Percentiles rank a stretch among this genome's conserved stretches.
phyloP scores from a whole-genome alignment of 2,113 vertebrate genomes.

The Emydura subglobosa region DNA sequence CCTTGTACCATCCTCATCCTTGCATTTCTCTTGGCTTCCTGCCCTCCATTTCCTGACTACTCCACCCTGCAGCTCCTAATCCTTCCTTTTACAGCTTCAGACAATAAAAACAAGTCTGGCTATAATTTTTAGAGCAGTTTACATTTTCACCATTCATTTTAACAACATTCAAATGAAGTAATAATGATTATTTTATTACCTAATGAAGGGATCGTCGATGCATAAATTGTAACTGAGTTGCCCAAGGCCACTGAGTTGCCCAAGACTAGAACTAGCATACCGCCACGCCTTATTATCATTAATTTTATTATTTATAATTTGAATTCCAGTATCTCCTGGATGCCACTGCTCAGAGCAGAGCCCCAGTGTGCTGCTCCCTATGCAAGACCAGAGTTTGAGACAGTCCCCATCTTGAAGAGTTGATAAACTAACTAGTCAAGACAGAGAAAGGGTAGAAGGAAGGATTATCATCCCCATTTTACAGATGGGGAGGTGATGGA shows the following conservation, averaged over 20 bases:
- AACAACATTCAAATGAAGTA: background rate
- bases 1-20: accelerated
- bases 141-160: background rate
- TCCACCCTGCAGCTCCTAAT: background rate
- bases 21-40: background rate
- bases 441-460: background rate
- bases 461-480: background rate
- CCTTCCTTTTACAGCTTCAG: background rate
- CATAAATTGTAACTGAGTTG: background rate
- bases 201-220: background rate
- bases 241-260: background rate
- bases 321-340: background rate
- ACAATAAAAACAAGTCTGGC: background rate
- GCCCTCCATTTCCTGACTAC: background rate
- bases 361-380: background rate
- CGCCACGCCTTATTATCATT: background rate
- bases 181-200: background rate
- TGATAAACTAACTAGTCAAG: background rate
- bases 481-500: background rate
- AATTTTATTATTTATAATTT: background rate
- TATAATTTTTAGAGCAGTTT: background rate
- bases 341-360: background rate
- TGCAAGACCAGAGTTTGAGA: background rate
- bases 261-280: background rate
- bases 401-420: background rate